Percentiles rank a stretch among this genome's conserved stretches.
Evolutionary conservation across 2,888 invertebrate species (phyloP).

Genomic region (Aplocera efformata): DNA sequence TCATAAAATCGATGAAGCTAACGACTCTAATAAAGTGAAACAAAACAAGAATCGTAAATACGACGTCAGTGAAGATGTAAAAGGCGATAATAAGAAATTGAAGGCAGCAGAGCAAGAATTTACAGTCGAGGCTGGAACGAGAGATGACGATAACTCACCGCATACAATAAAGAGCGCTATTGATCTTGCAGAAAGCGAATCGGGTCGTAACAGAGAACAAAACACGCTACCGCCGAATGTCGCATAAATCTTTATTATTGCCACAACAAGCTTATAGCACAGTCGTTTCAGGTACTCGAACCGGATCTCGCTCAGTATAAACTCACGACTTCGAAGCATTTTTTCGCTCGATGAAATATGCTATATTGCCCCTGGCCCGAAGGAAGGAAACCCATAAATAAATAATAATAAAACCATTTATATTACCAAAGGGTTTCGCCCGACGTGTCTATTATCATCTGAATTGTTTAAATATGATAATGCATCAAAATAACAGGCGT

Average conservation of each 20-base stretch:
- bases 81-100: constrained; percentile 68
- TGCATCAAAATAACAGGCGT: constrained; percentile 78
- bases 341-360: constrained; percentile 79
- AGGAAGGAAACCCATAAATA: constrained; percentile 80
- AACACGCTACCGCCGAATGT: constrained; percentile 79
- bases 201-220: constrained; percentile 76
- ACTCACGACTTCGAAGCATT: constrained; percentile 76
- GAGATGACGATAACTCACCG: constrained; percentile 70
- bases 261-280: constrained; percentile 76
- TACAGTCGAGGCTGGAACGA: constrained; percentile 59
- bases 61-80: constrained; percentile 57
- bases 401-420: constrained; percentile 81
- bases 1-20: constrained; percentile 38
- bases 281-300: constrained; percentile 75
- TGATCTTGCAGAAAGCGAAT: constrained; percentile 77
- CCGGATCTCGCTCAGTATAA: constrained; percentile 70
- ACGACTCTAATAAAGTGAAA: constrained; percentile 37
- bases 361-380: constrained; percentile 69
- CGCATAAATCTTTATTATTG: constrained; percentile 80
- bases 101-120: constrained; percentile 55
- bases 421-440: constrained; percentile 79
- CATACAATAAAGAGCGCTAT: constrained; percentile 75
- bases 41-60: constrained; percentile 47
- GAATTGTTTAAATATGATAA: constrained; percentile 81
- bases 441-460: constrained; percentile 80